phyloP scores from a whole-genome alignment of 2,888 invertebrate genomes.

The Rhabditoides inermis region DNA sequence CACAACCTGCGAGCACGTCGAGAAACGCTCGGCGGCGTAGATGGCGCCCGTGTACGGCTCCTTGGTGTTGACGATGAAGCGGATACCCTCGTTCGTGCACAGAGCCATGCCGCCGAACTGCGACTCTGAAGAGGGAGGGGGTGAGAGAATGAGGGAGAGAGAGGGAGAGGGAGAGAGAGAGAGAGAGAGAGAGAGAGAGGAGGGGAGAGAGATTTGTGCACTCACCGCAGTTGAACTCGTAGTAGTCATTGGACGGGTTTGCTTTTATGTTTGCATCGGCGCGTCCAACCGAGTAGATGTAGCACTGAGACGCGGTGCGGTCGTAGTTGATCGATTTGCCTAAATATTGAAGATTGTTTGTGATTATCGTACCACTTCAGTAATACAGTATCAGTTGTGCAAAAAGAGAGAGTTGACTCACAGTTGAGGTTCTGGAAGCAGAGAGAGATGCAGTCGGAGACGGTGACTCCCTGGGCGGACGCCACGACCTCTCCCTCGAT shows the following conservation, averaged over 20 bases:
- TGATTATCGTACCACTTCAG: no score
- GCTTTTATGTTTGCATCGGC: constrained; percentile 46
- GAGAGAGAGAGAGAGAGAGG: neutral
- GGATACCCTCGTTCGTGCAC: constrained; percentile 53
- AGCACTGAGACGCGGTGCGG: constrained; percentile 48
- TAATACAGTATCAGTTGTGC: no score
- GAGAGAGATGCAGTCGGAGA: constrained; percentile 52
- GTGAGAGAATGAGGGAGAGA: neutral
- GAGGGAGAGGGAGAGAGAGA: neutral
- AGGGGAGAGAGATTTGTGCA: no score
- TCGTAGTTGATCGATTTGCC: constrained; percentile 53
- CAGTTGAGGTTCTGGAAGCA: constrained; percentile 53
- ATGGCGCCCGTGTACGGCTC: constrained; percentile 53
- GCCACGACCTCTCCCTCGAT: constrained; percentile 51
- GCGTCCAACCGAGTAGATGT: constrained; percentile 49
- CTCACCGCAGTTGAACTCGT: constrained; percentile 53
- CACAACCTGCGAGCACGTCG: constrained; percentile 51
- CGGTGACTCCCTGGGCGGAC: constrained; percentile 51
- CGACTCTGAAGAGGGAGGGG: constrained; percentile 31
- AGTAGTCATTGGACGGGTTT: constrained; percentile 51
- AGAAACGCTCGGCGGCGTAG: constrained; percentile 52
- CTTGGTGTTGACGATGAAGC: constrained; percentile 53
- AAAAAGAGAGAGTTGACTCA: no score
- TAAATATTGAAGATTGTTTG: no score
- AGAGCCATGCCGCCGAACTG: constrained; percentile 53